Base-by-base conservation (phyloP, 1,140 invertebrate genomes). In the Listronotus bonariensis region DNA sequence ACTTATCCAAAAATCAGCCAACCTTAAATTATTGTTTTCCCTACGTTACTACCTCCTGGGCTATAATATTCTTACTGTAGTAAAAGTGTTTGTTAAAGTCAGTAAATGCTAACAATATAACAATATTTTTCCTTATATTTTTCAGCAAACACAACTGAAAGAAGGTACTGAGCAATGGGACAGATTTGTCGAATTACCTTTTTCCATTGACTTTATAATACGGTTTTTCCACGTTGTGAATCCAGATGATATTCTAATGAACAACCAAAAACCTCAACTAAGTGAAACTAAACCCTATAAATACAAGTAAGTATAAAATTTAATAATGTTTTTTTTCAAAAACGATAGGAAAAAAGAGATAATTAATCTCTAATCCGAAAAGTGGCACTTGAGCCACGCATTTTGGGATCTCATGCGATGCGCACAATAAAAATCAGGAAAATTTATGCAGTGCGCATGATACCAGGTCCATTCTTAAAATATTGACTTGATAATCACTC, bases 141-240 rank as follows among this genome's bases (percentile, higher is more conserved):
- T 76, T 56, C 62, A 85, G 83, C 77, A 73, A 49, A 76, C 83
- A 1, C 68, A 77, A 31, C 74, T 85, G 43, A 68, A 74, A 38
- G 76, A 83, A 66, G 81, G 79, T 11, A 80, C 82, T 4, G 79
- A 82, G 10, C 79, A 81, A 58, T 84, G 78, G 48, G 78, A 83
- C 43, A 76, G 81, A 60, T 87, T 84, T 78, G 69, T 79, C 17
- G 77, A 80, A 36, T 55, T 83, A 43, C 85, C 85, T 0, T 77
- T 86, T 55, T 80, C 82, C 3, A 65, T 87, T 3, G 75, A 77
- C 36, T 84, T 83, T 57, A 85, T 85, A 74, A 82, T 90, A 20
- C 89, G 87, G 67, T 80, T 92, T 59, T 92, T 90, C 73, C 86
- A 90, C 72, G 78, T 90, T 0, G 85, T 81, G 11, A 92, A 92